phyloP scores from a whole-genome alignment of 92 coral and sea anemone genomes.

The Scolanthus callimorphus region DNA sequence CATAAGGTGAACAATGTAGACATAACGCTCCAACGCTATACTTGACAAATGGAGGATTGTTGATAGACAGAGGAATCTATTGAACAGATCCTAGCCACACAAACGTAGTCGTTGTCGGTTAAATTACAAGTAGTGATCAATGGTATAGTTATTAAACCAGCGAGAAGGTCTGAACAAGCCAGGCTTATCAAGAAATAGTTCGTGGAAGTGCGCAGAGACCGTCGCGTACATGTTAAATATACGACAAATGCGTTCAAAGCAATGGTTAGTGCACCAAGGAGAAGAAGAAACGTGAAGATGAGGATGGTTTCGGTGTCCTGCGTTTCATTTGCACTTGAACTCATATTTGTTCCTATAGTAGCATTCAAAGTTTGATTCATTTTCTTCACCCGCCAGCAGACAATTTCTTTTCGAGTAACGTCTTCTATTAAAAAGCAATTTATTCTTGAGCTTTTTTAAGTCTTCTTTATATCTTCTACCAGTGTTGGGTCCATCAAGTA shows the following conservation, averaged over 20 bases:
- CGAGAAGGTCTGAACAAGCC: background rate
- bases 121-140: background rate
- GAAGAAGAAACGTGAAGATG: background rate
- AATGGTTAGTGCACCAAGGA: background rate
- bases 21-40: background rate
- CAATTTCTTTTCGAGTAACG: no score
- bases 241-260: background rate
- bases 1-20: background rate
- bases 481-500: no score
- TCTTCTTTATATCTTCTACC: no score
- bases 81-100: background rate
- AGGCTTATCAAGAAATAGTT: background rate
- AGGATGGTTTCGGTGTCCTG: background rate
- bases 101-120: background rate
- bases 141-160: background rate
- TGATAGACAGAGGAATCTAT: background rate
- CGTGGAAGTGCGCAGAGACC: background rate
- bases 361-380: no score
- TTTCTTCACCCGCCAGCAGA: no score
- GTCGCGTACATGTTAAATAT: background rate
- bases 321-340: no score
- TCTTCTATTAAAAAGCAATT: no score
- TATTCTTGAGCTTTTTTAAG: no score
- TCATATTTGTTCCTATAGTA: no score
- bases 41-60: background rate